Evolutionary conservation across 2,888 invertebrate genomes (phyloP), one percentile per base, ranked within the genome.

Genomic region (Saturnia pavonia): DNA sequence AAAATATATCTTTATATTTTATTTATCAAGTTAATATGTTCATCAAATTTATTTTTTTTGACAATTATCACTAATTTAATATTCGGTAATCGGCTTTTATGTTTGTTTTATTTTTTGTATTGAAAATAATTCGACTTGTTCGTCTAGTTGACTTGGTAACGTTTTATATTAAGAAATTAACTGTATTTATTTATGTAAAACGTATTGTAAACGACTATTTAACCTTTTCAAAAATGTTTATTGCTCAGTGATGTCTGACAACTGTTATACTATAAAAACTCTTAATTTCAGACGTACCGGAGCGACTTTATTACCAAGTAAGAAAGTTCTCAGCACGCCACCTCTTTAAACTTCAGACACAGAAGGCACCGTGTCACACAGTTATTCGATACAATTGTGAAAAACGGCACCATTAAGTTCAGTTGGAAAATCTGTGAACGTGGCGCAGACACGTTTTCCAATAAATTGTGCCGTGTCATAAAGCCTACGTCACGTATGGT

Each of bases 391-490:
- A 60, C 25, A 14, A 19, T 65, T 67, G 57, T 73, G 72, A 74
- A 70, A 72, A 71, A 54, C 66, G 66, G 74, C 69, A 74, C 54
- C 68, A 71, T 72, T 69, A 74, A 9, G 70, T 67, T 72, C 79
- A 80, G 80, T 78, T 78, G 79, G 78, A 80, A 81, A 74, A 77
- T 74, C 74, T 74, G 74, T 72, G 72, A 80, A 80, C 82, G 77
- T 83, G 81, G 80, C 74, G 80, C 77, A 81, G 81, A 82, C 89
- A 88, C 88, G 88, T 87, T 81, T 85, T 77, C 83, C 87, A 83
- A 89, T 88, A 88, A 88, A 88, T 88, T 86, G 82, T 78, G 77
- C 72, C 77, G 78, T 81, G 87, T 86, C 88, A 86, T 82, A 82
- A 83, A 82, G 77, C 80, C 78, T 75, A 73, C 76, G 85, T 84